Evolutionary conservation across 2,113 vertebrate genomes (phyloP).

Genomic region (Ornithorhynchus anatinus): DNA sequence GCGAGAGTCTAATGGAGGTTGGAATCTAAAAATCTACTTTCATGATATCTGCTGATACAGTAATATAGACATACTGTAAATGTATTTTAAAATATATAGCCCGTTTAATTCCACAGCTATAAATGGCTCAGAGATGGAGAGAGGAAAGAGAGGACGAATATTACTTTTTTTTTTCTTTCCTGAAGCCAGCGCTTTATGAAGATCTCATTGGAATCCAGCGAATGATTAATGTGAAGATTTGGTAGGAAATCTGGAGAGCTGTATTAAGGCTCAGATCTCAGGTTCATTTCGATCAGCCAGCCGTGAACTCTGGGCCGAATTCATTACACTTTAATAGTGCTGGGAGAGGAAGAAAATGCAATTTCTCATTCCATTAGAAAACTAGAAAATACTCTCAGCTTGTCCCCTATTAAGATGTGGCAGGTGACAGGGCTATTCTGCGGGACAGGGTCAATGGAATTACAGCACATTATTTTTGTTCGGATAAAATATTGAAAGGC

Average conservation of each 20-base stretch:
- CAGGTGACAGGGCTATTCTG: constrained; percentile 88
- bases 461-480: constrained; percentile 80
- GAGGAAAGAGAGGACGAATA: constrained; percentile 43
- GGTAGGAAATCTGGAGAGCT: constrained; percentile 87
- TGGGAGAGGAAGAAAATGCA: constrained; percentile 90
- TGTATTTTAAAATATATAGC: constrained; percentile 81
- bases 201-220: constrained; percentile 79
- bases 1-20: constrained; percentile 78
- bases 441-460: constrained; percentile 77
- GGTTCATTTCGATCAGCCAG: constrained; percentile 93
- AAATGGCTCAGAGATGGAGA: constrained; percentile 62
- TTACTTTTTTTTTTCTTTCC: constrained; percentile 32
- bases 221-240: constrained; percentile 97
- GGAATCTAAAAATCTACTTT: constrained; percentile 74
- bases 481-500: constrained; percentile 82
- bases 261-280: constrained; percentile 91
- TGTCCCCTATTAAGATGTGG: constrained; percentile 95
- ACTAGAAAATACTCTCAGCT: constrained; percentile 88
- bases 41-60: constrained; percentile 74
- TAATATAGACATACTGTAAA: constrained; percentile 82
- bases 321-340: constrained; percentile 93
- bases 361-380: constrained; percentile 95
- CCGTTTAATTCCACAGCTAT: constrained; percentile 74
- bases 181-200: constrained; percentile 76
- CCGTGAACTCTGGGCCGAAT: constrained; percentile 94